Percentiles rank a stretch among this genome's conserved stretches.
Conservation (phyloP, 2,888 invertebrate species). For the Leptinotarsa juncta region DNA sequence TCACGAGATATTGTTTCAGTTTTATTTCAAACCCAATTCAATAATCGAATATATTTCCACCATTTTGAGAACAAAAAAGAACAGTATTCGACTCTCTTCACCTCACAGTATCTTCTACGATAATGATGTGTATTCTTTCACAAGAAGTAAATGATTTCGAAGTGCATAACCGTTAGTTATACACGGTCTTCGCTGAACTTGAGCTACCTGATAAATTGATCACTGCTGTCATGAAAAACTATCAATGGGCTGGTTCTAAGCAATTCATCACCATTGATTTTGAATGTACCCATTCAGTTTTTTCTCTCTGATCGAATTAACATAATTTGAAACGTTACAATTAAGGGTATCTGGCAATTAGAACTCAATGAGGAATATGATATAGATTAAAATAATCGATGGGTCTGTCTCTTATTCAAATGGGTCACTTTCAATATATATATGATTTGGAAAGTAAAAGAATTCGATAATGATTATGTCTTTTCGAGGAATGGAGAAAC, state of each 20-base stretch:
- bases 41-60: too few relatives aligned
- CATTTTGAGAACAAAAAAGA: too few relatives aligned
- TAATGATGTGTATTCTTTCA: background rate
- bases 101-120: too few relatives aligned
- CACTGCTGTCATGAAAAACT: conserved; percentile 43
- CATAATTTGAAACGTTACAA: conserved; percentile 35
- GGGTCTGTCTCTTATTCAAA: conserved; percentile 31
- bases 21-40: too few relatives aligned
- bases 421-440: conserved; percentile 15
- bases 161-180: background rate
- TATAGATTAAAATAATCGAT: conserved; percentile 40
- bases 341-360: conserved; percentile 41
- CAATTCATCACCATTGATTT: conserved; percentile 20
- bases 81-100: too few relatives aligned
- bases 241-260: conserved; percentile 33
- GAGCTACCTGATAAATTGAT: conserved; percentile 42
- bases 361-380: conserved; percentile 38
- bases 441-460: conserved; percentile 1
- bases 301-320: conserved; percentile 32
- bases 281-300: conserved; percentile 20
- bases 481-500: background rate
- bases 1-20: too few relatives aligned
- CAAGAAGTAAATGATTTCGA: background rate
- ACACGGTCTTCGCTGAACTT: background rate
- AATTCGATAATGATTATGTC: background rate